Evolutionary conservation across 2,888 invertebrate genomes (phyloP), one percentile per base, ranked within the genome.

Genomic region (Leptinotarsa juncta): DNA sequence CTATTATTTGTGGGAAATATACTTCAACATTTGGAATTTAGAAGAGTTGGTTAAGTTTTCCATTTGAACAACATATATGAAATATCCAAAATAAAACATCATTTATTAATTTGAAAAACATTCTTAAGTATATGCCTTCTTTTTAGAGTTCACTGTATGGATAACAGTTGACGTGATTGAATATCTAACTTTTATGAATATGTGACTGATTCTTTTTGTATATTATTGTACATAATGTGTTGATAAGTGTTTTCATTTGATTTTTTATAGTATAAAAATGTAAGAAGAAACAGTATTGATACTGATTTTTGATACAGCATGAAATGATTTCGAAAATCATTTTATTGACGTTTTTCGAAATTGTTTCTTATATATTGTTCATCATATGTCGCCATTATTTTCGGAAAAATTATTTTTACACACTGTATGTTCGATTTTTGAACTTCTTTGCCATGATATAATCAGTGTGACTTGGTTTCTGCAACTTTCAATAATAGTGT

Each of bases 161-260:
- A 42, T 51, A 62, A 5, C 18, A 32, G 1, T 12, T 57, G 57
- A 42, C 42, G 32, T 42, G 26, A 42, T 62, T 32, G 32, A 42
- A 32, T 62, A 32, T 32, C 32, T 32, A n/a, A 74, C 60, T 51
- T 74, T 79, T 70, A 71, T 78, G 75, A 60, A 74, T 79, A 77
- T 78, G 77, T 75, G 77, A 75, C 72, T 67, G 14, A 60, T 69
- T 78, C 78, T 80, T 82, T 83, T 82, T 84, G 82, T 83, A 83
- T 81, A 83, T 81, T 82, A 81, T 79, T 84, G 83, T 84, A 84
- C 80, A 84, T 84, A 83, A 83, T 82, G 82, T 84, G 83, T 84
- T 83, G 80, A 83, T 83, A 81, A 81, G 81, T 84, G 84, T 82
- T 83, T 83, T 79, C 72, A 74, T 75, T 80, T 76, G 75, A 74